Evolutionary conservation across 2,888 invertebrate species (phyloP).

Genomic region (Chalcis sispes): DNA sequence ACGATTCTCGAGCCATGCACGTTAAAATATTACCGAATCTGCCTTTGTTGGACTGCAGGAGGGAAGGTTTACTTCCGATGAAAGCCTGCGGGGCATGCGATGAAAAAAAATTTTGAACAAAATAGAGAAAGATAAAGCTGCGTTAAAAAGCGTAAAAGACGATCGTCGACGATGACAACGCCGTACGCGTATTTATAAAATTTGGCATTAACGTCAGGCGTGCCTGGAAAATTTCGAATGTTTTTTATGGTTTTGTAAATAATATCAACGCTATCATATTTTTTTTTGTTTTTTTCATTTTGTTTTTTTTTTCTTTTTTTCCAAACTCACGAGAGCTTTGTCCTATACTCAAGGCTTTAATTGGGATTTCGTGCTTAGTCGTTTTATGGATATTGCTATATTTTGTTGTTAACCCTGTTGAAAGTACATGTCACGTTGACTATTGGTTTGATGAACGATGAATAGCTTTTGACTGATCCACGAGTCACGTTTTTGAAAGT

Average conservation of each 20-base stretch:
- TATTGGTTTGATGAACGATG: not conserved
- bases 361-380: conserved; percentile 26
- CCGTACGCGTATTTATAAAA: not conserved
- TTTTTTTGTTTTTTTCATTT: not conserved
- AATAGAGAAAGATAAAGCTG: conserved; percentile 24
- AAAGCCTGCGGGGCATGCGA: not conserved
- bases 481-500: no score
- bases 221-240: conserved; percentile 36
- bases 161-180: not conserved
- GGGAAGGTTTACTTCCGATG: not conserved
- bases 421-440: not conserved
- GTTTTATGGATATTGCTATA: conserved; percentile 40
- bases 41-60: conserved; percentile 22
- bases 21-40: conserved; percentile 47
- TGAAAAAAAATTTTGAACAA: not conserved
- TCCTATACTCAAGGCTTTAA: conserved; percentile 6
- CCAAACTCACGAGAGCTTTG: not conserved
- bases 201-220: no score
- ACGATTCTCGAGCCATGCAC: not conserved
- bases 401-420: not conserved
- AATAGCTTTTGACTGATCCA: not conserved
- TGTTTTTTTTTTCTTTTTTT: not conserved
- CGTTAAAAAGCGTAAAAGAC: conserved; percentile 43
- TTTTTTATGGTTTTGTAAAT: conserved; percentile 41
- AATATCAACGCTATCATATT: conserved; percentile 6